These are phyloP conservation scores for Bombus soroeensis DNA, from an alignment of 1,140 invertebrate genomes.

Conservation along the genomic window DNA sequence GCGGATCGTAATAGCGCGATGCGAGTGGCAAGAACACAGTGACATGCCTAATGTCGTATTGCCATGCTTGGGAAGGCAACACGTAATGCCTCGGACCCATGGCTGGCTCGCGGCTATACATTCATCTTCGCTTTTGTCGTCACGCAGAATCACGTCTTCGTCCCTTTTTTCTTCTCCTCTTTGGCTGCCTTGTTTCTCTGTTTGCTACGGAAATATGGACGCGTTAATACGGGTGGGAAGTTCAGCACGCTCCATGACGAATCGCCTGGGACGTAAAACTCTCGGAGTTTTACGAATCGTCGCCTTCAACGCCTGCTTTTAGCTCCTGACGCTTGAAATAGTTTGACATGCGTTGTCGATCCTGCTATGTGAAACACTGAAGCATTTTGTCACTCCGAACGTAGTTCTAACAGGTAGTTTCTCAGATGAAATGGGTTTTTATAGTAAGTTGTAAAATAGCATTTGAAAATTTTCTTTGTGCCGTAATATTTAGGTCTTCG, in stretches of 20 bases:
- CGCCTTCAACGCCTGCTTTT: neutral
- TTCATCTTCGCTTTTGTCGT: conserved; percentile 21
- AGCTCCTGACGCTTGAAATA: neutral
- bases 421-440: too few species aligned
- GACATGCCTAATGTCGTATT: conserved; percentile 50
- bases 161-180: too few species aligned
- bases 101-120: neutral
- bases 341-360: too few species aligned
- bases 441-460: too few species aligned
- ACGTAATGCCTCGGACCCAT: neutral
- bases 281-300: neutral
- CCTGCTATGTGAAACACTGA: neutral
- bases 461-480: too few species aligned
- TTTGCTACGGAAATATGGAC: neutral
- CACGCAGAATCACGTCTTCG: conserved; percentile 6
- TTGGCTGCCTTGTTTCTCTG: neutral
- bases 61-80: conserved; percentile 3
- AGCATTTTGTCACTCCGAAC: neutral
- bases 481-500: too few species aligned
- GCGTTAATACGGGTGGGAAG: neutral
- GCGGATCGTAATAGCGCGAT: conserved; percentile 43
- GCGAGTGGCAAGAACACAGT: conserved; percentile 43
- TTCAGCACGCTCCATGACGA: neutral
- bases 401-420: neutral
- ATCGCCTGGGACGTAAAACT: neutral